Evolutionary conservation across 2,888 invertebrate species (phyloP).

Genomic region (Pogonocherus hispidulus): DNA sequence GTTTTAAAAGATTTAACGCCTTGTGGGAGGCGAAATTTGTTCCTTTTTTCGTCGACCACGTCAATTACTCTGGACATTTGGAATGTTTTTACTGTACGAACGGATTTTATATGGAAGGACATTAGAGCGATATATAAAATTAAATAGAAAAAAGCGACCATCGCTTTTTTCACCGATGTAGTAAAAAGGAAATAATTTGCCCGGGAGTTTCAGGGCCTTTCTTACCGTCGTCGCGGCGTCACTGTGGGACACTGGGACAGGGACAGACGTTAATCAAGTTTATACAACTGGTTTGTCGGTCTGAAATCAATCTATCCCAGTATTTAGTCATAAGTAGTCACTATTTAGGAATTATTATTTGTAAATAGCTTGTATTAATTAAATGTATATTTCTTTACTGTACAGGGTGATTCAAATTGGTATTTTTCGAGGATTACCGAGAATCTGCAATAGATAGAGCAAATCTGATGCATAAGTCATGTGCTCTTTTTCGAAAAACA

Average conservation of each 20-base stretch:
- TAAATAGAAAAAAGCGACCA: neutral
- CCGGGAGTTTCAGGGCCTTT: neutral
- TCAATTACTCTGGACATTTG: neutral
- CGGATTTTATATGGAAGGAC: conserved; percentile 1
- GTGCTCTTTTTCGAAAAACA: no score
- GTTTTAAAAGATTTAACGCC: neutral
- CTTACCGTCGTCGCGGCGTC: neutral
- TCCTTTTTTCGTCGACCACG: neutral
- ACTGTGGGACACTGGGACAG: neutral
- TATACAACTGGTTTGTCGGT: neutral
- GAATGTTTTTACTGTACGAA: neutral
- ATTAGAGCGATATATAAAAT: neutral
- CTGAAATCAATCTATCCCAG: neutral
- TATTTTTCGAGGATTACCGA: no score
- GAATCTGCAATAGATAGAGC: no score
- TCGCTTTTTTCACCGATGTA: neutral
- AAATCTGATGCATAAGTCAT: no score
- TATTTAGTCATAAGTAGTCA: neutral
- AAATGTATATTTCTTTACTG: no score
- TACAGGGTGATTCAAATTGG: no score
- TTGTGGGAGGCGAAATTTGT: neutral
- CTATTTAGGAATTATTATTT: no score
- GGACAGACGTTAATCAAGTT: neutral
- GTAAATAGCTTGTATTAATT: no score
- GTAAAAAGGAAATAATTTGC: neutral